A percentile compares a stretch with the other conserved stretches of the same genome.
These are phyloP conservation scores for Egretta garzetta DNA, from an alignment of 2,113 vertebrate genomes.

Conservation along the genomic window DNA sequence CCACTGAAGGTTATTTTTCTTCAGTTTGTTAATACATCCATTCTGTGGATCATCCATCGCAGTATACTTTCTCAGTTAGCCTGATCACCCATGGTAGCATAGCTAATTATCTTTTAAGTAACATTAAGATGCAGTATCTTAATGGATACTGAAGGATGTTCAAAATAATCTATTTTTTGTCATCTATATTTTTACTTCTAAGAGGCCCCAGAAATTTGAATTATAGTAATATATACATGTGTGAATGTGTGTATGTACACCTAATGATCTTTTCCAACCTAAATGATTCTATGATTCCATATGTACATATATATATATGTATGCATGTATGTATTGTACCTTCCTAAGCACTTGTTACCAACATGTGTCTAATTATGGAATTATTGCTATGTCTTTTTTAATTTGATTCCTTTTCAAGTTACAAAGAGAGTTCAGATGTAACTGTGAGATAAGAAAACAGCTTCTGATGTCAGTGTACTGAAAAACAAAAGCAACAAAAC, in stretches of 20 bases:
- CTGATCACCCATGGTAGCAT: background rate
- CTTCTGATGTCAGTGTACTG: background rate
- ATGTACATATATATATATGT: background rate
- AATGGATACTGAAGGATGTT: background rate
- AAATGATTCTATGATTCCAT: background rate
- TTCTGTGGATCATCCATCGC: background rate
- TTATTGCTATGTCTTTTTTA: background rate
- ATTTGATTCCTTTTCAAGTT: background rate
- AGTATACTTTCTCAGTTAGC: background rate
- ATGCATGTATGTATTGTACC: background rate
- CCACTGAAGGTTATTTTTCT: background rate
- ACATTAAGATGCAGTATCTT: background rate
- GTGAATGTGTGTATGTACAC: background rate
- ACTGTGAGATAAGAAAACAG: background rate
- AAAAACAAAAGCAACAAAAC: background rate
- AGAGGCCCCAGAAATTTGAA: background rate
- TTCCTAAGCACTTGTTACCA: background rate
- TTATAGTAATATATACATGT: too few relatives aligned
- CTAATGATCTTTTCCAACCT: background rate
- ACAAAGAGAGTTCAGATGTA: background rate
- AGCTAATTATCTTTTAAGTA: background rate
- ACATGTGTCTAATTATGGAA: background rate
- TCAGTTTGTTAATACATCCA: background rate
- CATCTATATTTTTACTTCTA: background rate
- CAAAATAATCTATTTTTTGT: background rate